phyloP scores from a whole-genome alignment of 1,140 invertebrate species.

The Aphelinus certus region DNA sequence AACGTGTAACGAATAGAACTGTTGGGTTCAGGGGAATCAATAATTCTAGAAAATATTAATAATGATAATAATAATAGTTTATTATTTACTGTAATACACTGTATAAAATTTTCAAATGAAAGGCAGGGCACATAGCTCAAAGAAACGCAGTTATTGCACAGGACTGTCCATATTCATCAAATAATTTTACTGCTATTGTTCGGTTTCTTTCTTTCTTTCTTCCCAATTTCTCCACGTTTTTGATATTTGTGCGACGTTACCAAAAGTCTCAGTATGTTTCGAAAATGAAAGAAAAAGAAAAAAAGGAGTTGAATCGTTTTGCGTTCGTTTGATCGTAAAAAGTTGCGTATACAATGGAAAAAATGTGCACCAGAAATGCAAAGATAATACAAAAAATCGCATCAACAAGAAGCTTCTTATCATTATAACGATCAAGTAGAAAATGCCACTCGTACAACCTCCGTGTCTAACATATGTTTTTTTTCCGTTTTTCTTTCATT shows the following conservation, averaged over 20 bases:
- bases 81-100: slow-evolving; percentile 41
- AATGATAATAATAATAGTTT: slow-evolving; percentile 40
- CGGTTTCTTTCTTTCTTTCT: slow-evolving; percentile 18
- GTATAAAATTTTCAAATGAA: slow-evolving; percentile 42
- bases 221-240: slow-evolving; percentile 27
- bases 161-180: slow-evolving; percentile 29
- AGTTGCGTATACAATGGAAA: slow-evolving; percentile 51
- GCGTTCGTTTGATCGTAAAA: slow-evolving; percentile 42
- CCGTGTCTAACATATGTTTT: slow-evolving; percentile 4
- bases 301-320: not conserved
- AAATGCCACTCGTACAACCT: slow-evolving; percentile 39
- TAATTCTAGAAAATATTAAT: not conserved
- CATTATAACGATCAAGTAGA: slow-evolving; percentile 32
- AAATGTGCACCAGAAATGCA: slow-evolving; percentile 50
- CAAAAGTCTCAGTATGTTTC: slow-evolving; percentile 49
- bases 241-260: slow-evolving; percentile 59
- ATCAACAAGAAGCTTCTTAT: slow-evolving; percentile 29
- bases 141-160: slow-evolving; percentile 42
- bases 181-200: slow-evolving; percentile 23
- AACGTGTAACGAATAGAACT: no score
- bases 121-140: slow-evolving; percentile 35
- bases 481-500: slow-evolving; percentile 19
- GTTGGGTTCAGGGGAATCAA: no score
- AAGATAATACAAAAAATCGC: slow-evolving; percentile 30
- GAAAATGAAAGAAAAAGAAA: slow-evolving; percentile 44